Evolutionary conservation across 2,888 invertebrate genomes (phyloP), one percentile per base, ranked within the genome.

Genomic region (Perdita meconis): DNA sequence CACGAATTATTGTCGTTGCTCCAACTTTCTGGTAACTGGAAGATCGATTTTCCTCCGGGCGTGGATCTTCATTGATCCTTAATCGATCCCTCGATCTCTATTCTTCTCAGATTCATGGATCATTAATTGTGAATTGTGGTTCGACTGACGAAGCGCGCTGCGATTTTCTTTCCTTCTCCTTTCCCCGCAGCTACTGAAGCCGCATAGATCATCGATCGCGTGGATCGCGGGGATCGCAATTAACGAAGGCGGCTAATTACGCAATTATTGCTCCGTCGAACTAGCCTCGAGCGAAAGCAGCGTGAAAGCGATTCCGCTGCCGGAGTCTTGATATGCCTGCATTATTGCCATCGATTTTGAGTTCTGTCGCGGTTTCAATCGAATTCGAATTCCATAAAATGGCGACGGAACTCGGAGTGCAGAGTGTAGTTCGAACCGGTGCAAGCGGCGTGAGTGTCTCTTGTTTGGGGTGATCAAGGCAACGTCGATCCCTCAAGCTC

Each of bases 1-100:
- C 57, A 60, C 78, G 79, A 66, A 77, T 84, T 84, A 84, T 84
- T 84, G 82, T 84, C 84, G 84, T 82, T 80, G 65, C 82, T 73
- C 84, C 80, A 84, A 84, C 80, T 78, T 77, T 67, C 53, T 50
- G n/a, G n/a, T 64, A 73, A 34, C 40, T 75, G 73, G 76, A 84
- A 84, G 84, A 76, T 69, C 70, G 66, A 78, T 78, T 60, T 56
- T 19, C 13, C 57, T 61, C 53, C 26, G 78, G n/a, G n/a, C n/a
- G n/a, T n/a, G n/a, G n/a, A n/a, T n/a, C n/a, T n/a, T n/a, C n/a
- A n/a, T n/a, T n/a, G n/a, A n/a, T n/a, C n/a, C n/a, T n/a, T n/a
- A n/a, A n/a, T n/a, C n/a, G n/a, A n/a, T n/a, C n/a, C n/a, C n/a
- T n/a, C n/a, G n/a, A n/a, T n/a, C n/a, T n/a, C n/a, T n/a, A n/a